Evolutionary conservation across 2,113 vertebrate species (phyloP).

Genomic region (Archilochus colubris): DNA sequence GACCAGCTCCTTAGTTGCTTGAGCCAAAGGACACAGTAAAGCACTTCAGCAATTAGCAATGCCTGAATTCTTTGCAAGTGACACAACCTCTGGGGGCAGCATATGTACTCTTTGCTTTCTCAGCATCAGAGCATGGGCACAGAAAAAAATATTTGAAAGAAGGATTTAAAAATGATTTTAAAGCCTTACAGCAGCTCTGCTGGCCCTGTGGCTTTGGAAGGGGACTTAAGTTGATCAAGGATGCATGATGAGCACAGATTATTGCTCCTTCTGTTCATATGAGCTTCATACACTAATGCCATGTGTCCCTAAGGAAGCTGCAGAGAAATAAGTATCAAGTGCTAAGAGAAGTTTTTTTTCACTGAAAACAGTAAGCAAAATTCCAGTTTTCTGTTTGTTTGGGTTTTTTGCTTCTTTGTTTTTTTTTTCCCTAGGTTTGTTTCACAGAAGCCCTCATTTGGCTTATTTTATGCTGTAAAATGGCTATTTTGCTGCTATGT

Average conservation of each 20-base stretch:
- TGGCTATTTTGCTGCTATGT: background rate
- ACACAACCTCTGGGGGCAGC: background rate
- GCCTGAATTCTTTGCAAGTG: conserved; percentile 4
- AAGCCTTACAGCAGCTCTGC: background rate
- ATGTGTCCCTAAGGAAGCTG: background rate
- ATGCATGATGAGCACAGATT: background rate
- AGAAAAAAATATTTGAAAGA: background rate
- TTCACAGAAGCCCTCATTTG: background rate
- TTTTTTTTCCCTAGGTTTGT: background rate
- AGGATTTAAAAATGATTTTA: background rate
- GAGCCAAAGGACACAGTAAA: conserved; percentile 14
- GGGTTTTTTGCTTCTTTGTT: too few species aligned
- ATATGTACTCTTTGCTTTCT: background rate
- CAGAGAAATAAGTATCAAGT: background rate
- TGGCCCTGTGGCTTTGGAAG: background rate
- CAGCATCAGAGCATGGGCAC: background rate
- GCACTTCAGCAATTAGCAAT: conserved; percentile 24
- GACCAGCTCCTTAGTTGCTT: background rate
- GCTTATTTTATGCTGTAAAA: background rate
- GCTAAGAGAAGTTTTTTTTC: background rate
- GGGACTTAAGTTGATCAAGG: background rate
- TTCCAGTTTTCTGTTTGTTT: background rate
- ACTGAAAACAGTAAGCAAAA: background rate
- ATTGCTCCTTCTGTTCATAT: background rate
- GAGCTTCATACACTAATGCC: background rate